phyloP scores from a whole-genome alignment of 2,888 invertebrate species.

The Didymodactylos carnosus region DNA sequence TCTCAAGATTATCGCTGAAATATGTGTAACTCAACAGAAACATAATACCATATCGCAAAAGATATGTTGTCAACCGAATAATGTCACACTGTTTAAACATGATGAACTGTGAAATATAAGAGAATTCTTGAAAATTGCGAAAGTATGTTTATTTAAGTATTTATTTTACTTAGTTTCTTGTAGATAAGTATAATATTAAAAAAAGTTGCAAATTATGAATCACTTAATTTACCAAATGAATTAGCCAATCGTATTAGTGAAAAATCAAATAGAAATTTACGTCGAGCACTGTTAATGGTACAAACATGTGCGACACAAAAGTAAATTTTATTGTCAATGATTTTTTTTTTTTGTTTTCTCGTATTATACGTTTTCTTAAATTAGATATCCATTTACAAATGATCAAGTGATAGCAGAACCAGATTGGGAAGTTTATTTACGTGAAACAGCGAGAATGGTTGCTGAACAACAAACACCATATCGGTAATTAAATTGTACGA shows the following conservation, averaged over 20 bases:
- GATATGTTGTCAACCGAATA: too few species aligned
- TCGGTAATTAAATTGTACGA: conserved; percentile 22
- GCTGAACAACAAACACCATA: conserved; percentile 65
- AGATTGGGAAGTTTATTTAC: conserved; percentile 75
- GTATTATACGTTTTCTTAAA: background rate
- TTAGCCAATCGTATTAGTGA: conserved; percentile 56
- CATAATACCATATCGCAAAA: too few species aligned
- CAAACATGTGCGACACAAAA: conserved; percentile 79
- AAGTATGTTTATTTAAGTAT: background rate
- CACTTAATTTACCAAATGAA: conserved; percentile 52
- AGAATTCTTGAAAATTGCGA: too few species aligned
- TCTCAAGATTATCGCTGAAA: conserved; percentile 24
- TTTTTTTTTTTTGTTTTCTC: background rate
- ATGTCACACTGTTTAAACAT: too few species aligned
- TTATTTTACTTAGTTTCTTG: background rate
- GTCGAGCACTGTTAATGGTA: conserved; percentile 72
- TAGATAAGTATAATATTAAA: conserved; percentile 29
- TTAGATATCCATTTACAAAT: conserved; percentile 39
- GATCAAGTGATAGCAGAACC: conserved; percentile 63
- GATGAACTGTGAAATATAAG: too few species aligned
- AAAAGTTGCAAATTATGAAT: conserved; percentile 46
- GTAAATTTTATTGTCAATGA: conserved; percentile 25
- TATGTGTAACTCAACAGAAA: conserved; percentile 27
- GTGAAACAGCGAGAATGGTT: conserved; percentile 65
- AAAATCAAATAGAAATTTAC: conserved; percentile 62